phyloP scores from a whole-genome alignment of 2,888 invertebrate species.

The Tortrix viridana region DNA sequence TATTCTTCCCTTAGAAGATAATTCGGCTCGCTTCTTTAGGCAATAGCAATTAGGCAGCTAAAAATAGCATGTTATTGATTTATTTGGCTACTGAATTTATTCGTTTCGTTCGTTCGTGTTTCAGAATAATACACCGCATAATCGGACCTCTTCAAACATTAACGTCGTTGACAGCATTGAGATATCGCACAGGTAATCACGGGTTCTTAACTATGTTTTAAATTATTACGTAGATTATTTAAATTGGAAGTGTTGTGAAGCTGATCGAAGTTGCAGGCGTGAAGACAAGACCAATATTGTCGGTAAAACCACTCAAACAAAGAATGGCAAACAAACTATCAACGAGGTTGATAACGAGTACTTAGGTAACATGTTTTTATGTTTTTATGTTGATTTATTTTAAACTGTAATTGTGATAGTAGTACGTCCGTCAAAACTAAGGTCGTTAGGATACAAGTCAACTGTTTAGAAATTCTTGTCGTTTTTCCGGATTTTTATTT shows the following conservation, averaged over 20 bases:
- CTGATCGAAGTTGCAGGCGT: slow-evolving; percentile 32
- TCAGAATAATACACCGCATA: slow-evolving; percentile 40
- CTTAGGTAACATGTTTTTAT: slow-evolving; percentile 24
- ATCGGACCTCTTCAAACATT: slow-evolving; percentile 50
- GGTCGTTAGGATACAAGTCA: no score
- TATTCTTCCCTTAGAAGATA: not conserved
- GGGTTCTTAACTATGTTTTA: not conserved
- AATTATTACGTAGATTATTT: not conserved
- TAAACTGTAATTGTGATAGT: not conserved
- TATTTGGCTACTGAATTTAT: not conserved
- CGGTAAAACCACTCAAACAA: slow-evolving; percentile 6
- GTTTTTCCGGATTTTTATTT: no score
- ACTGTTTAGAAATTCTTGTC: no score
- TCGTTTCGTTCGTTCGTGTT: not conserved
- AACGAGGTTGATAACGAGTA: slow-evolving; percentile 11
- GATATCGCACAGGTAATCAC: slow-evolving; percentile 64
- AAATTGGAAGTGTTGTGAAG: slow-evolving; percentile 8
- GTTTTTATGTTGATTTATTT: slow-evolving; percentile 23
- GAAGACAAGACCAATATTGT: slow-evolving; percentile 14
- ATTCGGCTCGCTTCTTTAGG: not conserved
- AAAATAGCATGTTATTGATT: not conserved
- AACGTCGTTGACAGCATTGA: slow-evolving; percentile 70
- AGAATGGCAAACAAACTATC: slow-evolving; percentile 1
- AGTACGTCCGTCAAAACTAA: no score
- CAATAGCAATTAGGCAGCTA: not conserved